A percentile compares a stretch with the other conserved stretches of the same genome.
Evolutionary conservation across 2,888 invertebrate species (phyloP).

Genomic region (Fragum whitleyi): DNA sequence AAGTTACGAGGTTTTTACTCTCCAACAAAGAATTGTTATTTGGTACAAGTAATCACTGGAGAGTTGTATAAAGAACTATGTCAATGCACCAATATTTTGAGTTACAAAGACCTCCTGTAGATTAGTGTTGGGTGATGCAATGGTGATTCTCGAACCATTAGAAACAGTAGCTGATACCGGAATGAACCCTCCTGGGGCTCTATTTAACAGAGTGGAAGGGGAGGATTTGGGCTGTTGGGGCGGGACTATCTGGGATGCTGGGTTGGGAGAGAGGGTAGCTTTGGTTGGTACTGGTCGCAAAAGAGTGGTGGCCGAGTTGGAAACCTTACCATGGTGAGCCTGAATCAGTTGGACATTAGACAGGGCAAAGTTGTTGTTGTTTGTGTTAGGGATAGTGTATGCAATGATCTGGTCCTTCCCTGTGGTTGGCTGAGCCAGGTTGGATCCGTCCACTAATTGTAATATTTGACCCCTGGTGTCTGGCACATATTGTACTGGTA

Average conservation of each 20-base stretch:
- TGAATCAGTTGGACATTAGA: constrained; percentile 54
- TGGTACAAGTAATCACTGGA: too few species aligned
- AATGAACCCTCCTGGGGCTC: constrained; percentile 57
- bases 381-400: constrained; percentile 52
- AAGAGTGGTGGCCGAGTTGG: constrained; percentile 30
- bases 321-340: neutral
- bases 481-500: constrained; percentile 61
- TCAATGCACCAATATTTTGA: constrained; percentile 15
- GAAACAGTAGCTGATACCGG: constrained; percentile 31
- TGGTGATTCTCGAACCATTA: constrained; percentile 18
- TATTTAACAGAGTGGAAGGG: constrained; percentile 31
- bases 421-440: neutral
- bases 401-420: constrained; percentile 57
- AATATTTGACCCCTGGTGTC: constrained; percentile 34
- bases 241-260: constrained; percentile 51
- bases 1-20: too few species aligned
- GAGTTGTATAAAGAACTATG: neutral
- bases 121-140: constrained; percentile 10
- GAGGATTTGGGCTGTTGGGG: constrained; percentile 42
- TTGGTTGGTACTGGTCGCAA: constrained; percentile 59
- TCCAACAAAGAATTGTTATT: too few species aligned
- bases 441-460: constrained; percentile 61
- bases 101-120: neutral
- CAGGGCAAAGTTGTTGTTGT: constrained; percentile 25
- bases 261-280: constrained; percentile 45